These are phyloP conservation scores for Choristoneura rosaceana DNA, from an alignment of 2,888 invertebrate species.

Conservation along the genomic window DNA sequence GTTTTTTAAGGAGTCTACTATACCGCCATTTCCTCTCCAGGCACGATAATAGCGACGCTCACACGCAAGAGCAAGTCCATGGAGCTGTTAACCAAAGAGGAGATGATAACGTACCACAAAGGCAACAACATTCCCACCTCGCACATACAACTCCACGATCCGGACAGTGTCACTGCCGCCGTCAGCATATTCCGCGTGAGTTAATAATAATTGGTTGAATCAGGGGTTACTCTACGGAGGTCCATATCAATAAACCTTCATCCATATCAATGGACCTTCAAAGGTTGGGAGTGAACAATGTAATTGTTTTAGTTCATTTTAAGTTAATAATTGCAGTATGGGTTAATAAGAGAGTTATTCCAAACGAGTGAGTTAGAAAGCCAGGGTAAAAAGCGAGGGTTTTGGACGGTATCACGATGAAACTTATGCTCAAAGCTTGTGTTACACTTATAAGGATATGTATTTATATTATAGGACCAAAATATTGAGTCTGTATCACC, in stretches of 20 bases:
- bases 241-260: no score
- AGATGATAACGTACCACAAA: slow-evolving; percentile 96
- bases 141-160: slow-evolving; percentile 97
- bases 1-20: no score
- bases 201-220: slow-evolving; percentile 36
- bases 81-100: slow-evolving; percentile 94
- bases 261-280: no score
- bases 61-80: slow-evolving; percentile 92
- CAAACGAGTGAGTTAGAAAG: not conserved
- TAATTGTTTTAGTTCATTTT: no score
- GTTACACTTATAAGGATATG: no score
- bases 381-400: not conserved
- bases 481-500: no score
- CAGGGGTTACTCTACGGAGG: no score
- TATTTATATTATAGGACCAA: no score
- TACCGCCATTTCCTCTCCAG: slow-evolving; percentile 50
- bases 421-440: no score
- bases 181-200: slow-evolving; percentile 95
- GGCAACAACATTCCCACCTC: slow-evolving; percentile 95
- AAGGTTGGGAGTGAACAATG: no score
- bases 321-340: no score
- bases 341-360: not conserved
- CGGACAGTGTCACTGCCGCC: slow-evolving; percentile 95
- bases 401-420: not conserved
- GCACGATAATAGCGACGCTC: slow-evolving; percentile 93